phyloP scores from a whole-genome alignment of 2,113 vertebrate genomes.

The Coracopsis vasa region DNA sequence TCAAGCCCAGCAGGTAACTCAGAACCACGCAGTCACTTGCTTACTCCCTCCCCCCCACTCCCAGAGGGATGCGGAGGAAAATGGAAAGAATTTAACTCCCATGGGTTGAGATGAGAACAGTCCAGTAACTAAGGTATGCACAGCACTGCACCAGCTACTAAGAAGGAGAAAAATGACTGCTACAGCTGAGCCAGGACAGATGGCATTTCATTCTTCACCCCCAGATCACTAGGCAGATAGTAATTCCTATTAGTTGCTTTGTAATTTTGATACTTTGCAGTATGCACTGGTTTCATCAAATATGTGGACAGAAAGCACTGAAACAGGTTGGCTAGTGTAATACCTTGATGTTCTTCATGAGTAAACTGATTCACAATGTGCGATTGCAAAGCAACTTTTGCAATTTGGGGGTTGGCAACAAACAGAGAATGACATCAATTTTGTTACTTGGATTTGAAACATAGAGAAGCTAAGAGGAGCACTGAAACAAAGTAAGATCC shows the following conservation, averaged over 20 bases:
- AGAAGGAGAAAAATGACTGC: neutral
- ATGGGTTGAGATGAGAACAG: neutral
- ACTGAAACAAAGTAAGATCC: neutral
- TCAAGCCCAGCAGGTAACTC: neutral
- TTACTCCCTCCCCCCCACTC: neutral
- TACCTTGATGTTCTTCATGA: neutral
- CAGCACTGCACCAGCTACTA: neutral
- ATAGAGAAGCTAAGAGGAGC: neutral
- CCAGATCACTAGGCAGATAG: neutral
- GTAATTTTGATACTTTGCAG: neutral
- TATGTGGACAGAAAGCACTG: neutral
- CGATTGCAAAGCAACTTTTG: neutral
- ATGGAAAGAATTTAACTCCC: neutral
- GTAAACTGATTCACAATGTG: neutral
- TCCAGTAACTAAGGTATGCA: neutral
- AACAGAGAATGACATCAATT: fast-evolving
- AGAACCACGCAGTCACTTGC: neutral
- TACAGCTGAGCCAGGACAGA: neutral
- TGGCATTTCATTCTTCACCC: neutral
- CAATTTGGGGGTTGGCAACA: neutral
- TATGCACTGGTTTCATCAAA: neutral
- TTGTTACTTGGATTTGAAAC: neutral
- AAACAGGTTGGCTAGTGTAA: neutral
- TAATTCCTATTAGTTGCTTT: neutral
- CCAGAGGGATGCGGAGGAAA: neutral